These are phyloP conservation scores for Amblyjoppa proteus DNA, from an alignment of 2,888 invertebrate genomes.

Conservation along the genomic window DNA sequence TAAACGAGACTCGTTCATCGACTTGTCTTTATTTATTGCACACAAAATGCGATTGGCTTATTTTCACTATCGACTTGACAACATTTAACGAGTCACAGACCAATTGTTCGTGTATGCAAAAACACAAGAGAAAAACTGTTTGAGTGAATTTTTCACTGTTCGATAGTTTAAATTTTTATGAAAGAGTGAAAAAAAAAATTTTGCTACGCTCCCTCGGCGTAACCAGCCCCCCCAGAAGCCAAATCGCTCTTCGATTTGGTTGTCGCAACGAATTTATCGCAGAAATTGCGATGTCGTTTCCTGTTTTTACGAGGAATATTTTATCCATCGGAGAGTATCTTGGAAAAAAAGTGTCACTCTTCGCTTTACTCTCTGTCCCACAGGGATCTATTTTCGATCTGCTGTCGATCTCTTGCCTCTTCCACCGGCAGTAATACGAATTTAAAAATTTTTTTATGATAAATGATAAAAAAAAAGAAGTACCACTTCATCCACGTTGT, in stretches of 20 bases:
- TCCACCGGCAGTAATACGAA: conserved; percentile 14
- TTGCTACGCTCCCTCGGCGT: conserved; percentile 11
- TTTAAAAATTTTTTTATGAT: neutral
- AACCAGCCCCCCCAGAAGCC: neutral
- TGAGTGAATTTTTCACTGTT: conserved; percentile 9
- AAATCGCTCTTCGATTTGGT: conserved; percentile 20
- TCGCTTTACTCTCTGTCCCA: neutral
- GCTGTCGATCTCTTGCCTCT: conserved; percentile 10
- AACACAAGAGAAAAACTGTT: neutral
- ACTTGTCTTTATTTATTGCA: conserved; percentile 29
- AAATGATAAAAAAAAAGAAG: conserved; percentile 9
- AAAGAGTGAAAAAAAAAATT: neutral
- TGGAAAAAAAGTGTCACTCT: conserved; percentile 12
- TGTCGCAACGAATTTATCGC: conserved; percentile 16
- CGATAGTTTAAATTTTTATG: conserved; percentile 6
- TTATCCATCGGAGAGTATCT: neutral
- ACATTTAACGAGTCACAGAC: conserved; percentile 11
- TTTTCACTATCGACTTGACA: conserved; percentile 19
- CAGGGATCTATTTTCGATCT: conserved; percentile 21
- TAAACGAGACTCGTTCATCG: conserved; percentile 50
- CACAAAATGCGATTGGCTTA: conserved; percentile 32
- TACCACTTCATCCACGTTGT: conserved; percentile 44
- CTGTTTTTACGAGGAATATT: conserved; percentile 5
- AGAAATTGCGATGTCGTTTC: conserved; percentile 3
- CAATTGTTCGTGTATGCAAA: conserved; percentile 18